Evolutionary conservation across 2,113 vertebrate species (phyloP).

Genomic region (Anser cygnoides): DNA sequence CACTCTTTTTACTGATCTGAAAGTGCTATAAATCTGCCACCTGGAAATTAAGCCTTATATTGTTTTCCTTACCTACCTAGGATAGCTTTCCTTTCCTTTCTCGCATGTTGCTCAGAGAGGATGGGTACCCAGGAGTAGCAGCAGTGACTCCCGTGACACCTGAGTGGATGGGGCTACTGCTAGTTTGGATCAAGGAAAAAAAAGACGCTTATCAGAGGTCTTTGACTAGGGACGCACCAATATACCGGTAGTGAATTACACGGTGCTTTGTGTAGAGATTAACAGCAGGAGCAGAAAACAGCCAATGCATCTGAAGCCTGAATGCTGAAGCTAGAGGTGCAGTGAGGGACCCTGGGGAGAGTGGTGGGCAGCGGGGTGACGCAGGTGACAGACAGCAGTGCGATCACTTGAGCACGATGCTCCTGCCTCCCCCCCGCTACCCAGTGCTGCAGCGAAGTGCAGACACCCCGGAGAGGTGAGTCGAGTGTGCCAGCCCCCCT

Average conservation of each 20-base stretch:
- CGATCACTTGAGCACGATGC: fast-evolving
- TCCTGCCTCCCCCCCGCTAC: background rate
- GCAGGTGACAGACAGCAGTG: background rate
- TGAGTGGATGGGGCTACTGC: background rate
- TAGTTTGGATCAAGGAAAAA: background rate
- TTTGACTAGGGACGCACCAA: background rate
- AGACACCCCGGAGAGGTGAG: background rate
- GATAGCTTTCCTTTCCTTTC: background rate
- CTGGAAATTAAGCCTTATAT: background rate
- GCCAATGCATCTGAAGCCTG: background rate
- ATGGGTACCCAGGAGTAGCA: no score
- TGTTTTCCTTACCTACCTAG: no score
- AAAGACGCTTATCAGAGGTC: background rate
- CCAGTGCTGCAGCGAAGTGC: fast-evolving
- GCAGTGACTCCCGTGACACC: no score
- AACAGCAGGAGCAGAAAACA: background rate
- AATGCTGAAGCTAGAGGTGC: background rate
- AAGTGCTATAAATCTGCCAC: background rate
- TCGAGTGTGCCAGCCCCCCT: fast-evolving
- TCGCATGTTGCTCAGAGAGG: fast-evolving
- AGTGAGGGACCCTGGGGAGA: fast-evolving
- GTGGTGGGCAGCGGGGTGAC: background rate
- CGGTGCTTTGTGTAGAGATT: background rate
- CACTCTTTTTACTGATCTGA: background rate
- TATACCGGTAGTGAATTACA: background rate